Conservation (phyloP, 1,140 invertebrate species). For the Drosophila mojavensis region DNA sequence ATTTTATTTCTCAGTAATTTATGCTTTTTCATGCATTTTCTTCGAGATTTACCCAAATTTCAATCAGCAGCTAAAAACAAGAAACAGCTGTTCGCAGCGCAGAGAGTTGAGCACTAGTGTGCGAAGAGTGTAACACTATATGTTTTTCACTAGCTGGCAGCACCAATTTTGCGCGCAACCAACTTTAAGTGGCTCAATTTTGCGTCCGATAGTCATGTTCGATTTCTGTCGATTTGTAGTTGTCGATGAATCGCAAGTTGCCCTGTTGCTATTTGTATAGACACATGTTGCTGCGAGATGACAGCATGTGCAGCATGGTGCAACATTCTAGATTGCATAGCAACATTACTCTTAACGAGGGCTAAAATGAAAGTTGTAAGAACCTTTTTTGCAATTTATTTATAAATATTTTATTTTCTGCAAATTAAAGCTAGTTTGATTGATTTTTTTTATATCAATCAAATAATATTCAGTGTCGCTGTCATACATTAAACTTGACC, state of each 20-base stretch:
- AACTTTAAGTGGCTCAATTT: slow-evolving; percentile 14
- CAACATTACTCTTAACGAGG: slow-evolving; percentile 17
- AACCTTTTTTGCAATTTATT: not conserved
- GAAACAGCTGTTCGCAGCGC: slow-evolving; percentile 42
- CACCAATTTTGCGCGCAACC: slow-evolving; percentile 3
- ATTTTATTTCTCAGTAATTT: not conserved
- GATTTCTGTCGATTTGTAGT: not conserved
- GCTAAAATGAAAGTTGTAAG: not conserved
- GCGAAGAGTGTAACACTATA: slow-evolving; percentile 6
- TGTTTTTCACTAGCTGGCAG: slow-evolving; percentile 18
- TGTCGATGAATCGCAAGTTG: slow-evolving; percentile 1
- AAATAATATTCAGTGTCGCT: not conserved
- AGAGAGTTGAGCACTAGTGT: slow-evolving; percentile 19
- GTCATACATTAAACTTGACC: slow-evolving; percentile 13
- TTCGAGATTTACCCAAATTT: slow-evolving; percentile 16
- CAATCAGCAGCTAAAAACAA: slow-evolving; percentile 45
- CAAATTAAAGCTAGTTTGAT: no score
- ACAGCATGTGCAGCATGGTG: slow-evolving; percentile 13
- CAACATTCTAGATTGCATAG: slow-evolving; percentile 7
- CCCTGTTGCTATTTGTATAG: not conserved
- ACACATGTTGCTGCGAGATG: slow-evolving; percentile 25
- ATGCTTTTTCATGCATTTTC: not conserved
- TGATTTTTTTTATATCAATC: no score
- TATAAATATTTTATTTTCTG: not conserved
- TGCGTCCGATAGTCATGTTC: slow-evolving; percentile 6